Base-by-base conservation (phyloP, 2,797 vertebrate species). In the Nothura maculosa region DNA sequence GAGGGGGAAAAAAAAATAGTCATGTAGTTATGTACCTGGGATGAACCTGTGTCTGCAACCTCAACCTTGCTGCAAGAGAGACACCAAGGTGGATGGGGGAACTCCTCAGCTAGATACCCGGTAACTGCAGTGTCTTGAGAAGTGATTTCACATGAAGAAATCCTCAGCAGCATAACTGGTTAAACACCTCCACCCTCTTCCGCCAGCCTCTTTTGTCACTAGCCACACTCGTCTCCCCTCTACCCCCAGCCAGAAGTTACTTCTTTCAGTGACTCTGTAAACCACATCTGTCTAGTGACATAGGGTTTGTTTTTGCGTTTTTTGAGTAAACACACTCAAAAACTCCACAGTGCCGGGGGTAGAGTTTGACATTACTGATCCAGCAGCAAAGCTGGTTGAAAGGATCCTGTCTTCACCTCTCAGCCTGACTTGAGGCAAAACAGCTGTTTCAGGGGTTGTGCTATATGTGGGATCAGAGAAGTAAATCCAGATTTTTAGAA, bases 41-140 rank as follows among this genome's bases (percentile, higher is more conserved):
- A 36, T 28, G 34, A 54, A 54, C 25, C 67, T 20, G 40, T 36
- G 27, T 36, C 25, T 6, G 10, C 22, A 48, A 70, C 73, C 57
- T 70, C 0, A 0, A 24, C 24, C 22, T 2, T 19, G 15, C 58
- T 0, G 0, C 17, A 28, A 64, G 45, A 81, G 63, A 19, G 50
- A 11, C 6, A 52, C 6, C 10, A 72, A 55, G 6, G 34, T 24
- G 10, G 2, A 21, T 48, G 45, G 42, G 70, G 4, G 10, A 82
- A 20, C 9, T 24, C 32, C 25, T 32, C 61, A 18, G 50, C 20
- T n/a, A 81, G 85, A 74, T 14, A 81, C 11, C 34, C 63, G 47
- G 32, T 66, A 40, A 42, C 48, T 32, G 27, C 55, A 63, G 52
- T 11, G 8, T 13, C 36, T 34, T 42, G 30, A 78, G 77, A 30